Conservation (phyloP, 1,140 invertebrate genomes). For the Rhopalosiphum maidis region DNA sequence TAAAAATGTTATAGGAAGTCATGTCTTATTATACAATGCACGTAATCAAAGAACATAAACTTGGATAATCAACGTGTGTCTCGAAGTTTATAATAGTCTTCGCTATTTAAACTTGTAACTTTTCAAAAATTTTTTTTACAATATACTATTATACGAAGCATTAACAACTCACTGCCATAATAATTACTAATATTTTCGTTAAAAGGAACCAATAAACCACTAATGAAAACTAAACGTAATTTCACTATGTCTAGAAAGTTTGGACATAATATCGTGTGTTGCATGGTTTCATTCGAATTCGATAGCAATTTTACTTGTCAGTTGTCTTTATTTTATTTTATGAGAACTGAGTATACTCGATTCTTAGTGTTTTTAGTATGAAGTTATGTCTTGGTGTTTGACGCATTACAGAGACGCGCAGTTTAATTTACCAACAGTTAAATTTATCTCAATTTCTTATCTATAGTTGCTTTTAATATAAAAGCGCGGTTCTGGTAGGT, state of each 20-base stretch:
- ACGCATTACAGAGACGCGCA: neutral
- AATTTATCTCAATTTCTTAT: neutral
- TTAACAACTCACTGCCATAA: no score
- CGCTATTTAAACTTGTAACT: neutral
- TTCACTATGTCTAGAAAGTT: neutral
- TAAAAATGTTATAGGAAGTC: neutral
- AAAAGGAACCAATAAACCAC: neutral
- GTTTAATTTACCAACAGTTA: neutral
- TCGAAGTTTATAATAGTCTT: neutral
- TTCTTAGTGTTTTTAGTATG: neutral
- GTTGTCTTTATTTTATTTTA: neutral
- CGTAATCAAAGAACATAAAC: neutral
- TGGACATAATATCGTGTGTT: neutral
- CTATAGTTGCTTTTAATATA: neutral
- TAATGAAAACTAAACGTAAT: neutral
- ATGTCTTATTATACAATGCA: neutral
- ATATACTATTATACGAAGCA: no score
- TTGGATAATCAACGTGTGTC: neutral
- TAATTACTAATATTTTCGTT: no score
- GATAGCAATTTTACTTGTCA: neutral
- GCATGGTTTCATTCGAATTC: neutral
- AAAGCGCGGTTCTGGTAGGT: neutral
- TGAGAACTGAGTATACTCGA: neutral
- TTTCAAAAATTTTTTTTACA: neutral
- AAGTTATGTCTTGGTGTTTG: neutral